Evolutionary conservation across 2,797 vertebrate species (phyloP).

Genomic region (Gymnocypris eckloni): DNA sequence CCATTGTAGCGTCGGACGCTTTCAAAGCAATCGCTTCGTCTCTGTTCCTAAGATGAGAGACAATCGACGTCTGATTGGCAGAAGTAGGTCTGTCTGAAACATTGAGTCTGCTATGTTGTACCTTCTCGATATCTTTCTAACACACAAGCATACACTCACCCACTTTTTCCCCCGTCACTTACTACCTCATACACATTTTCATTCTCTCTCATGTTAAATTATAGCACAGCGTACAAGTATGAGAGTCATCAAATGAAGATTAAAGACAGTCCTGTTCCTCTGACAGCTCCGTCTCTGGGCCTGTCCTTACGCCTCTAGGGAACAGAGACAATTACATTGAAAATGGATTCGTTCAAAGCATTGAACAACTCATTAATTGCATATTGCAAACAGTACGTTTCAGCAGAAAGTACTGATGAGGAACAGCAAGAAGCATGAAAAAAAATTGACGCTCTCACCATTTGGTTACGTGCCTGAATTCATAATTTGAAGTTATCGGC

Average conservation of each 20-base stretch:
- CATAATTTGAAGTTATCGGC: constrained; percentile 45
- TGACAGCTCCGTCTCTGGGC: constrained; percentile 64
- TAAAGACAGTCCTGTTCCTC: constrained; percentile 74
- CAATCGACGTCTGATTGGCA: constrained; percentile 58
- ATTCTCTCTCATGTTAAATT: constrained; percentile 63
- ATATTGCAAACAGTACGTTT: constrained; percentile 82
- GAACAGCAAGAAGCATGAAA: constrained; percentile 71
- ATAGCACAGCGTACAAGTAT: constrained; percentile 58
- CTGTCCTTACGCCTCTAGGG: constrained; percentile 69
- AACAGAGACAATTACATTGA: constrained; percentile 78
- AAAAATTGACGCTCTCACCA: constrained; percentile 37
- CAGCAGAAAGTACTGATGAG: constrained; percentile 83
- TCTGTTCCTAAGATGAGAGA: constrained; percentile 48
- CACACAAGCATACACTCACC: constrained; percentile 4
- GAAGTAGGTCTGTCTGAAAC: constrained; percentile 66
- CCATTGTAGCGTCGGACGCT: constrained; percentile 42
- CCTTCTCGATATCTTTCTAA: constrained; percentile 22
- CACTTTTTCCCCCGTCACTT: constrained; percentile 25
- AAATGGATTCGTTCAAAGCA: constrained; percentile 82
- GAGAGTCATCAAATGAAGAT: constrained; percentile 79
- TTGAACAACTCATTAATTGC: constrained; percentile 85
- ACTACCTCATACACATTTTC: constrained; percentile 49
- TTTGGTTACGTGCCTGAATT: constrained; percentile 60
- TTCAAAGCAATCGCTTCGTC: constrained; percentile 55
- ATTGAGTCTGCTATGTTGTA: constrained; percentile 45